These are phyloP conservation scores for Paracanthobrama guichenoti DNA, from an alignment of 2,113 vertebrate genomes.

Conservation along the genomic window DNA sequence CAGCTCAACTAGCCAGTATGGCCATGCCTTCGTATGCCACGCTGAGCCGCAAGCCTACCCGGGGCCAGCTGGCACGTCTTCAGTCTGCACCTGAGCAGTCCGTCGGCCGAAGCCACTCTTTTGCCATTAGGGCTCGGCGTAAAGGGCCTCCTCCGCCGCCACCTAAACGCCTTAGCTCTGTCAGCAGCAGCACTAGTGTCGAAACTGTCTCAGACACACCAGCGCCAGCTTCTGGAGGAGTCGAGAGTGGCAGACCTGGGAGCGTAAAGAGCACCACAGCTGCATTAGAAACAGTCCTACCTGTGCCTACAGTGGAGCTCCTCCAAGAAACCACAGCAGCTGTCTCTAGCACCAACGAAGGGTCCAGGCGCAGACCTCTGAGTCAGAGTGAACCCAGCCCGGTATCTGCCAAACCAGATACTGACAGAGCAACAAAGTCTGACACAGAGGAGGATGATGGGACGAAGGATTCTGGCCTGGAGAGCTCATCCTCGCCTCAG, in stretches of 20 bases:
- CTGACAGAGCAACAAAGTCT: conserved; percentile 65
- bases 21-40: conserved; percentile 86
- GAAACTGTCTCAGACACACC: conserved; percentile 53
- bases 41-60: conserved; percentile 83
- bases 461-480: conserved; percentile 39
- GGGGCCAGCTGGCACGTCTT: conserved; percentile 57
- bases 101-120: conserved; percentile 91
- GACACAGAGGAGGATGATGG: conserved; percentile 83
- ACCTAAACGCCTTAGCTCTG: conserved; percentile 91
- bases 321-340: neutral
- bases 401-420: neutral
- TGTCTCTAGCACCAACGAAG: conserved; percentile 37
- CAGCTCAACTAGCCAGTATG: conserved; percentile 51
- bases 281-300: conserved; percentile 62
- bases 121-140: conserved; percentile 85
- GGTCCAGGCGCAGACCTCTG: conserved; percentile 73
- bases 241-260: conserved; percentile 40
- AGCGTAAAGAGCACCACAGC: conserved; percentile 68
- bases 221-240: neutral
- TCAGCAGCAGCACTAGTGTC: conserved; percentile 82
- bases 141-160: conserved; percentile 91
- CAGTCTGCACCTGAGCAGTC: conserved; percentile 64
- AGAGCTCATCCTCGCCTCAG: conserved; percentile 77
- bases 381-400: conserved; percentile 75
- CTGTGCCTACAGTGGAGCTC: accelerated